Conservation (phyloP, 2,888 invertebrate genomes). For the Frankliniella intonsa region DNA sequence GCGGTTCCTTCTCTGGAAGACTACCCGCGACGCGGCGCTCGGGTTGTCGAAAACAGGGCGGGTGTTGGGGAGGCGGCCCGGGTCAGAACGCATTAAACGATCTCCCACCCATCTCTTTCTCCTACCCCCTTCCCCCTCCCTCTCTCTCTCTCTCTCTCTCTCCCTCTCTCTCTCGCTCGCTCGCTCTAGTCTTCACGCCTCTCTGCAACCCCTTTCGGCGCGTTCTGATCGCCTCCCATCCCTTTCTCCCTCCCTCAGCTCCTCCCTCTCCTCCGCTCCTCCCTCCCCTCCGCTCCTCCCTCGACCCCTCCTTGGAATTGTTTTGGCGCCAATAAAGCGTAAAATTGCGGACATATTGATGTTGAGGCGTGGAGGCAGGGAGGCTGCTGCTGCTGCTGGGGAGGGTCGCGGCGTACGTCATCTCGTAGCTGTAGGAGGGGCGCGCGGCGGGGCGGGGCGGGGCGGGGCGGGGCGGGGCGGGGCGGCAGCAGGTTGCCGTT, state of each 20-base stretch:
- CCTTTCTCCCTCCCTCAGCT: no score
- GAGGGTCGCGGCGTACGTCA: no score
- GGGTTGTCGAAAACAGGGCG: no score
- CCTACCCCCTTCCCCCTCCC: no score
- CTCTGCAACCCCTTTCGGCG: no score
- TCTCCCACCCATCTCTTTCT: no score
- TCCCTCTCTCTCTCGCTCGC: neutral
- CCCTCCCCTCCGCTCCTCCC: neutral
- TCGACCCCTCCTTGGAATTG: constrained; percentile 13
- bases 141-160: neutral
- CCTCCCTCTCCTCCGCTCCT: neutral
- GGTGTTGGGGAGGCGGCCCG: no score
- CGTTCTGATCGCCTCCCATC: neutral
- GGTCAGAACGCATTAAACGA: no score
- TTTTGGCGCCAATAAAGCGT: constrained; percentile 26
- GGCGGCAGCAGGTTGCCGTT: no score
- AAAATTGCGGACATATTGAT: constrained; percentile 27
- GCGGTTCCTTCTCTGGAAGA: neutral
- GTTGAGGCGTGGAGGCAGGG: neutral
- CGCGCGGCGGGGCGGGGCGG: neutral
- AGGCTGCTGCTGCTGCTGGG: neutral
- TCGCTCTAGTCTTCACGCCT: no score
- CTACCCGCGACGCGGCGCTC: no score
- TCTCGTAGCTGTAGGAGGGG: no score
- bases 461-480: neutral